Evolutionary conservation across 30 jellyfish, hydroid and myxozoan genomes (phyloP).

Genomic region (Turritopsis rubra): DNA sequence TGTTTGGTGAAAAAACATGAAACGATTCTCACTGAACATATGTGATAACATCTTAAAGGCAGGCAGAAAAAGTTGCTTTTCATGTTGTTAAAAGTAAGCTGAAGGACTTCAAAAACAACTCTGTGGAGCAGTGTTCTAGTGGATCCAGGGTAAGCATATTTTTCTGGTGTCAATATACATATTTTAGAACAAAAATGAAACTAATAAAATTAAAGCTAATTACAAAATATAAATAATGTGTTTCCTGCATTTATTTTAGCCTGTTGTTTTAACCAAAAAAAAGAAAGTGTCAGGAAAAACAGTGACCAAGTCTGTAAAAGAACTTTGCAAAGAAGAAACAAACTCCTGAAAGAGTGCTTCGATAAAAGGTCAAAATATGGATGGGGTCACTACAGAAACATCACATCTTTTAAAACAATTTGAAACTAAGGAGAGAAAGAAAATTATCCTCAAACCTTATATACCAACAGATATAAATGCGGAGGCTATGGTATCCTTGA

Average conservation of each 20-base stretch:
- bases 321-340: neutral
- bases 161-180: neutral
- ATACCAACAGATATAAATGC: neutral
- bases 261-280: neutral
- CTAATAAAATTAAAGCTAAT: neutral
- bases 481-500: neutral
- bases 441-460: neutral
- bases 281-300: neutral
- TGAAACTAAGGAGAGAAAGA: neutral
- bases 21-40: neutral
- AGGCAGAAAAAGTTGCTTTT: neutral
- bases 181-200: neutral
- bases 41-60: neutral
- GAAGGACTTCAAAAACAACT: neutral
- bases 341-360: neutral
- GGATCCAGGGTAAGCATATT: neutral
- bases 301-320: neutral
- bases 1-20: neutral
- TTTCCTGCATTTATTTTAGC: neutral
- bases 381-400: neutral
- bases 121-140: neutral
- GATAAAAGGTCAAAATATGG: neutral
- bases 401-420: neutral
- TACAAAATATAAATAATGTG: neutral
- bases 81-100: neutral